Percentiles rank a stretch among this genome's conserved stretches.
These are phyloP conservation scores for Coreoperca whiteheadi DNA, from an alignment of 2,113 vertebrate species.

Conservation along the genomic window DNA sequence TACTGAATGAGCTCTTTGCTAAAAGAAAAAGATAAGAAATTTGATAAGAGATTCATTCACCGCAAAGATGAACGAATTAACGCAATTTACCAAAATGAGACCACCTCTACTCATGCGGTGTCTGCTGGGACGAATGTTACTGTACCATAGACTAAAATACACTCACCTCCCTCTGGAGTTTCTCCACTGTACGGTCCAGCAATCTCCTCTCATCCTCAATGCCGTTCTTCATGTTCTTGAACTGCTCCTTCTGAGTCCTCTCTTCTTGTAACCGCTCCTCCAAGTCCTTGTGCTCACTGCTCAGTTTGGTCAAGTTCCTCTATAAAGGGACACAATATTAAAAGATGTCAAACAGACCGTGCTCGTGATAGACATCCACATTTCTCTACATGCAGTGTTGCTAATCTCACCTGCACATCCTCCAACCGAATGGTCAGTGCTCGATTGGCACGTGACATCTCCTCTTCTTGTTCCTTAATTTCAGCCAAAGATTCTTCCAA, in stretches of 20 bases:
- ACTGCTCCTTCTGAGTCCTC: slow-evolving; percentile 90
- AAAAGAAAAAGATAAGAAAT: no score
- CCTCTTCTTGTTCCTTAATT: slow-evolving; percentile 87
- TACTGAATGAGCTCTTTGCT: background rate
- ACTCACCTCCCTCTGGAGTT: slow-evolving; percentile 92
- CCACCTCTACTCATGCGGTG: background rate
- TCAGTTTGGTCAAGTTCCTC: slow-evolving; percentile 86
- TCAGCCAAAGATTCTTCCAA: slow-evolving; percentile 85
- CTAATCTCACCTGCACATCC: slow-evolving; percentile 86
- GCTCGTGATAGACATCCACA: background rate
- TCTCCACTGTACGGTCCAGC: slow-evolving; percentile 91
- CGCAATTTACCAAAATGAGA: background rate
- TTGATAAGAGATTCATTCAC: background rate
- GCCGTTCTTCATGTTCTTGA: slow-evolving; percentile 90
- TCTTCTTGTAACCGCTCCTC: slow-evolving; percentile 89
- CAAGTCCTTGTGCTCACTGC: slow-evolving; percentile 86
- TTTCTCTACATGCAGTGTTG: background rate
- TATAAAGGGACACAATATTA: slow-evolving; percentile 58
- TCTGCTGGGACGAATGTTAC: background rate
- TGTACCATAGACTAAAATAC: background rate
- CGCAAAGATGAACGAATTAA: background rate
- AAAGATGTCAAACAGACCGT: background rate
- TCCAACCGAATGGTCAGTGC: slow-evolving; percentile 88
- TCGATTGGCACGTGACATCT: slow-evolving; percentile 83
- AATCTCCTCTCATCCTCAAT: slow-evolving; percentile 90